Conservation (phyloP, 2,113 vertebrate genomes). For the Rafetus swinhoei region DNA sequence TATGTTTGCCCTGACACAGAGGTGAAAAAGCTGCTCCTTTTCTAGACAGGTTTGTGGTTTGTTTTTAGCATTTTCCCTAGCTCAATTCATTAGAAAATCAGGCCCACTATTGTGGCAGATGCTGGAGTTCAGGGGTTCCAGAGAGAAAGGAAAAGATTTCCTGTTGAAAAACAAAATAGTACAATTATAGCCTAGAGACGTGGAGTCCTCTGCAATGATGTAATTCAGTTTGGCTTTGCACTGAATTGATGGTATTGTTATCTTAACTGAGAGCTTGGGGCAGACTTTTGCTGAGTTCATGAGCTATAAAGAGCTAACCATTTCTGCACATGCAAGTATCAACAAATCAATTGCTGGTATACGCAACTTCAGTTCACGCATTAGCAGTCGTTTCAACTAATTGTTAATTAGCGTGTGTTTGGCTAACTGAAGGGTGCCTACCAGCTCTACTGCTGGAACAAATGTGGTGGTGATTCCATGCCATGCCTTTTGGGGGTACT, state of each 20-base stretch:
- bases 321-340: neutral
- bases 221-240: constrained; percentile 47
- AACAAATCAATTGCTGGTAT: neutral
- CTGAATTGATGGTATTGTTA: constrained; percentile 28
- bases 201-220: constrained; percentile 50
- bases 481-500: neutral
- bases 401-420: neutral
- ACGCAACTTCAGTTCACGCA: neutral
- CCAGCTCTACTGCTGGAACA: neutral
- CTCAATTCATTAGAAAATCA: constrained; percentile 58
- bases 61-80: constrained; percentile 34
- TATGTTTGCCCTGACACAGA: neutral
- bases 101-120: constrained; percentile 10
- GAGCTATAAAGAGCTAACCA: neutral
- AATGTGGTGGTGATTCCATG: neutral
- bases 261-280: constrained; percentile 30
- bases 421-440: neutral
- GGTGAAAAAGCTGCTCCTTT: constrained; percentile 32
- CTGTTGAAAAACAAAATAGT: constrained; percentile 53
- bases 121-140: constrained; percentile 3
- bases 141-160: constrained; percentile 59
- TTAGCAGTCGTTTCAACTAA: neutral
- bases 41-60: neutral
- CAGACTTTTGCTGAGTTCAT: constrained; percentile 30
- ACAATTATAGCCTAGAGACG: constrained; percentile 52